Base-by-base conservation (phyloP, 2,113 vertebrate genomes). In the Herpailurus yagouaroundi region DNA sequence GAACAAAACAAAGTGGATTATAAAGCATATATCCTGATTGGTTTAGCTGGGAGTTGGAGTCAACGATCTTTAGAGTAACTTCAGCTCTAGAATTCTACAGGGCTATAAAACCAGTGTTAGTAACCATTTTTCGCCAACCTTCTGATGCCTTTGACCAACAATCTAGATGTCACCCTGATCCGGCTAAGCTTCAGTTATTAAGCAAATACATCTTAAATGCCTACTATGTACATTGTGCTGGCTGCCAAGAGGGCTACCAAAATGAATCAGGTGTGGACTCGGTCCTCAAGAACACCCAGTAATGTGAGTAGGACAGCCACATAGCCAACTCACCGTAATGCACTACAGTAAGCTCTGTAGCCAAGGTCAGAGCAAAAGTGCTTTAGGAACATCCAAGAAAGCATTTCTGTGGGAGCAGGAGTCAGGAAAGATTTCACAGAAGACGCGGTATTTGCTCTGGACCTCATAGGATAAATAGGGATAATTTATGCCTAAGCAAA, bases 121-220 rank as follows among this genome's bases (percentile, higher is more conserved):
- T 89, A 36, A 38, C 10, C 19, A 85, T 86, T 94, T 96, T 86
- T 73, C 73, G 71, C 74, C 36, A 85, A 95, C 21, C 38, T 94
- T 95, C 68, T 89, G 36, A 74, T 86, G 52, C 66, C 15, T 88
- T 79, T 94, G 41, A 45, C 69, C 15, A 92, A 74, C 27, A 95
- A 89, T 64, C 50, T 82, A 19, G 27, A 60, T 85, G 33, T 95
- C 36, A 94, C 18, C 29, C 33, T 89, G 14, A 86, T 88, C 57
- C 45, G 12, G 14, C 15, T 69, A 96, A 92, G 19, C 31, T 95
- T 91, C 25, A 79, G 71, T 91, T 77, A 89, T 89, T 97, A 96
- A 81, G 7, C n/a, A 96, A 86, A 83, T 68, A 63, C 92, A 68
- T 85, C 36, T 73, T 89, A 66, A 73, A 25, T 68, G 21, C 21